Conservation (phyloP, 2,888 invertebrate genomes). For the Pegoplata infirma region DNA sequence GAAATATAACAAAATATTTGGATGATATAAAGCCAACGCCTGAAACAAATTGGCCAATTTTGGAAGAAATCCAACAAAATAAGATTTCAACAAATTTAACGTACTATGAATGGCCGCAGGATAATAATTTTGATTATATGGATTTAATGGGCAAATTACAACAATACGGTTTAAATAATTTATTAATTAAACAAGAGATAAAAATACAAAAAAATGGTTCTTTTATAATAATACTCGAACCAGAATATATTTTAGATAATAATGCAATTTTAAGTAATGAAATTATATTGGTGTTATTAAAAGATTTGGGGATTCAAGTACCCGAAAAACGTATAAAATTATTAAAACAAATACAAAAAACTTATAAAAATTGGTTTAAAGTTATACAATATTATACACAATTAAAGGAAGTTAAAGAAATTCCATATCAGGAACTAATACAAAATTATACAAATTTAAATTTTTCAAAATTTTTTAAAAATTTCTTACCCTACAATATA, state of each 20-base stretch:
- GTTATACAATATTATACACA: background rate
- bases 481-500: background rate
- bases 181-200: constrained; percentile 54
- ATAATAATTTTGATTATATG: constrained; percentile 66
- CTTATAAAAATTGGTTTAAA: background rate
- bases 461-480: no score
- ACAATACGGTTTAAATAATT: constrained; percentile 66
- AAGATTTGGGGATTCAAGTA: background rate
- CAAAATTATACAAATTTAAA: no score
- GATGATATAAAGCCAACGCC: constrained; percentile 66
- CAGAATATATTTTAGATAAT: background rate
- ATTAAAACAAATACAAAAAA: background rate
- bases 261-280: background rate
- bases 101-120: constrained; percentile 64
- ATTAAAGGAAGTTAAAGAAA: no score
- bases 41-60: constrained; percentile 67
- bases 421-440: no score
- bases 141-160: constrained; percentile 66
- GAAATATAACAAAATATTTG: constrained; percentile 65
- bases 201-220: background rate
- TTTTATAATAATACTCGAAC: constrained; percentile 16
- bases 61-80: constrained; percentile 26
- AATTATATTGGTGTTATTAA: background rate
- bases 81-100: no score
- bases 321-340: background rate